A percentile compares a stretch with the other conserved stretches of the same genome.
These are phyloP conservation scores for Oryzias curvinotus DNA, from an alignment of 2,113 vertebrate species.

Conservation along the genomic window DNA sequence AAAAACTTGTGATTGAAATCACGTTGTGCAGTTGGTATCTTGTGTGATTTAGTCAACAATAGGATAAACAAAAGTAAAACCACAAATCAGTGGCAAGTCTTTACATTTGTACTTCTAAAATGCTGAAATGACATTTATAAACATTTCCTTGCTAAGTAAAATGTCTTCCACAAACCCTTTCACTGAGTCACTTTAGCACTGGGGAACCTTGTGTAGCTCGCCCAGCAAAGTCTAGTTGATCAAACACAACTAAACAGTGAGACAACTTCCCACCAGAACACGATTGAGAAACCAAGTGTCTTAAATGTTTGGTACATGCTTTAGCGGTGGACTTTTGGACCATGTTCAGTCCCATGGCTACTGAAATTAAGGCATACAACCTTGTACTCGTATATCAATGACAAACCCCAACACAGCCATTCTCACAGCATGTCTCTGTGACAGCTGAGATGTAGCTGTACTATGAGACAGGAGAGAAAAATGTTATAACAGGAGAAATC, in stretches of 20 bases:
- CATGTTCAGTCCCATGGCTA: not conserved
- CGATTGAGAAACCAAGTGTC: not conserved
- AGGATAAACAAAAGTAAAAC: not conserved
- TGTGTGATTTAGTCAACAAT: not conserved
- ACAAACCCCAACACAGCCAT: slow-evolving; percentile 33
- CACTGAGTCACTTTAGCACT: not conserved
- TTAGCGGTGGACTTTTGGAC: not conserved
- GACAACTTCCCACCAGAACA: slow-evolving; percentile 4
- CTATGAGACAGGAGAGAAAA: slow-evolving; percentile 25
- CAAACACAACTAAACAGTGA: slow-evolving; percentile 16
- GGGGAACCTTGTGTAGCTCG: not conserved
- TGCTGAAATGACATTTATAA: not conserved
- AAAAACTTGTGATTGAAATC: not conserved
- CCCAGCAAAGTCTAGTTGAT: slow-evolving; percentile 18
- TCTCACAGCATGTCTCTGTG: slow-evolving; percentile 24
- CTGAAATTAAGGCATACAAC: slow-evolving; percentile 4
- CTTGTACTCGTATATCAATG: slow-evolving; percentile 22
- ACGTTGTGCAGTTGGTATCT: slow-evolving; percentile 2
- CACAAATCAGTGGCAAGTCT: not conserved
- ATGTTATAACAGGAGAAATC: slow-evolving; percentile 12
- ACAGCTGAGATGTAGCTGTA: slow-evolving; percentile 33
- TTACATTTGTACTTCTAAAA: not conserved
- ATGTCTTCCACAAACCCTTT: not conserved
- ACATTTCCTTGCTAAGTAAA: not conserved
- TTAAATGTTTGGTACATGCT: not conserved